A percentile compares a stretch with the other conserved stretches of the same genome.
These are phyloP conservation scores for Dicentrarchus labrax DNA, from an alignment of 2,113 vertebrate genomes.

Conservation along the genomic window DNA sequence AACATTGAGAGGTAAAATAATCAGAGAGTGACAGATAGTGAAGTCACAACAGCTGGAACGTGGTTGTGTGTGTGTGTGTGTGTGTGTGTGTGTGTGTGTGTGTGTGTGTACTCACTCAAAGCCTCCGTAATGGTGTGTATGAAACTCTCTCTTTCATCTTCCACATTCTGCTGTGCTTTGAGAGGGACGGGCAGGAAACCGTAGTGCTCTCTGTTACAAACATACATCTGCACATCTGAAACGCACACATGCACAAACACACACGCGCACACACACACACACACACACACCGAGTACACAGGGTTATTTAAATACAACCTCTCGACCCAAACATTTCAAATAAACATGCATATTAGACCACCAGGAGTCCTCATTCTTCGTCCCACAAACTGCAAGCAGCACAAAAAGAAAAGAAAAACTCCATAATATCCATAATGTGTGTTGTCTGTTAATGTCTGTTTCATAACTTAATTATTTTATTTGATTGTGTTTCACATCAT, in stretches of 20 bases:
- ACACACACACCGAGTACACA: not conserved
- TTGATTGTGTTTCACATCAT: not conserved
- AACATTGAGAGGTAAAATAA: conserved; percentile 21
- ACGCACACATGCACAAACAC: conserved; percentile 53
- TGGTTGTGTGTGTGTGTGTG: conserved; percentile 45
- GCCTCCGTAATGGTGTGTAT: conserved; percentile 93
- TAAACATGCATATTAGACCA: conserved; percentile 23
- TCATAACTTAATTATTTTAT: not conserved
- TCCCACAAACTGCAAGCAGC: not conserved
- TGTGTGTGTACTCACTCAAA: conserved; percentile 89
- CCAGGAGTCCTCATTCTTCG: not conserved
- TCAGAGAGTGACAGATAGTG: conserved; percentile 22
- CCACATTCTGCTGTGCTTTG: conserved; percentile 90
- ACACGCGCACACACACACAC: conserved; percentile 26
- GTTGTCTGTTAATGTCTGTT: not conserved
- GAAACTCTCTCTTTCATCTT: conserved; percentile 93
- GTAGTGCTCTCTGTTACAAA: conserved; percentile 96
- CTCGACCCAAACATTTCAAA: conserved; percentile 28
- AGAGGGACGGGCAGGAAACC: conserved; percentile 95
- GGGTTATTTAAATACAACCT: conserved; percentile 30
- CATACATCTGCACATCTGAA: conserved; percentile 91
- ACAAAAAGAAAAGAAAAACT: not conserved
- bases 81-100: conserved; percentile 38
- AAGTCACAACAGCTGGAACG: conserved; percentile 38
- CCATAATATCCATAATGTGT: not conserved